Percentiles rank a stretch among this genome's conserved stretches.
Conservation (phyloP, 2,113 vertebrate genomes). For the Dinomys branickii region DNA sequence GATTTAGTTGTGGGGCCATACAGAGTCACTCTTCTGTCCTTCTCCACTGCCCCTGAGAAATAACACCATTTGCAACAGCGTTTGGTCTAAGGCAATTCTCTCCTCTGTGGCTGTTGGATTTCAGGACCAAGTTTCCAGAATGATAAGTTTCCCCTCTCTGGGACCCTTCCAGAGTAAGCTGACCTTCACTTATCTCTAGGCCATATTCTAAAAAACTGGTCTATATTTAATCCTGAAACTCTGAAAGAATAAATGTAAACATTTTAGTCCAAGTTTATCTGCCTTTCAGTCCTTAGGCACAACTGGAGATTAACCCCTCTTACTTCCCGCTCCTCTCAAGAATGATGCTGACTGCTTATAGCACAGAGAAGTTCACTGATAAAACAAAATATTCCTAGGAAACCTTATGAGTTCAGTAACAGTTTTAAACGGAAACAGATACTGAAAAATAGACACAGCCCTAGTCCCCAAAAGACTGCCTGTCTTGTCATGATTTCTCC, state of each 20-base stretch:
- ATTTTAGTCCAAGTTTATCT: not conserved
- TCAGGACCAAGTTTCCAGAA: not conserved
- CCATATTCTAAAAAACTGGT: not conserved
- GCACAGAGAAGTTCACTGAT: not conserved
- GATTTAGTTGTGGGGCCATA: not conserved
- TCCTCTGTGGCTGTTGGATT: not conserved
- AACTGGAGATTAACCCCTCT: not conserved
- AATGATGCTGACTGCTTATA: not conserved
- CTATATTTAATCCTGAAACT: not conserved
- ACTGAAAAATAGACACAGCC: not conserved
- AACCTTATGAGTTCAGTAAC: not conserved
- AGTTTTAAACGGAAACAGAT: not conserved
- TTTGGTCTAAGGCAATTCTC: not conserved
- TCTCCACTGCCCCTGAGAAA: not conserved
- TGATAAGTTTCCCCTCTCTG: not conserved
- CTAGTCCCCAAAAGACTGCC: not conserved
- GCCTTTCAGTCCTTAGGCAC: not conserved
- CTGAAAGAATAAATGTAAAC: not conserved
- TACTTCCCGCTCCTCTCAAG: not conserved
- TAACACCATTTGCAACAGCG: not conserved
- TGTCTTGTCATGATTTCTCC: not conserved
- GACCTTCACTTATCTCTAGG: not conserved
- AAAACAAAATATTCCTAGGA: not conserved
- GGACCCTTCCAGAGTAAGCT: not conserved
- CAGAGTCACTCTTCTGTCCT: not conserved